Percentiles rank a stretch among this genome's conserved stretches.
Conservation (phyloP, 1,140 invertebrate genomes). For the Drosophila melanogaster region Release_6_plus_ISO1_MT NT_033779.5:20986501-20987000, state of each 20-base stretch:
- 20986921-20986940: slow-evolving; percentile 21
- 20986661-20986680: slow-evolving; percentile 1
- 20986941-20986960: slow-evolving; percentile 25
- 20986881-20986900: slow-evolving; percentile 23
- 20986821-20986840: slow-evolving; percentile 48
- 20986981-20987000: slow-evolving; percentile 71
- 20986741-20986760: slow-evolving; percentile 69
- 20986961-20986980: slow-evolving; percentile 78
- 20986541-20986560: slow-evolving; percentile 65
- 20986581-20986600: slow-evolving; percentile 60
- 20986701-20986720: slow-evolving; percentile 62
- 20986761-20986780: slow-evolving; percentile 81
- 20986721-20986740: slow-evolving; percentile 22
- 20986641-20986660: slow-evolving; percentile 79
- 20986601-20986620: slow-evolving; percentile 65
- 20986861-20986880: slow-evolving; percentile 18
- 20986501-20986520: slow-evolving; percentile 80
- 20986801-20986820: slow-evolving; percentile 76
- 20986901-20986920: slow-evolving; percentile 11
- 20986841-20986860: slow-evolving; percentile 8
- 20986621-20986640: slow-evolving; percentile 81
- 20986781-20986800: slow-evolving; percentile 83
- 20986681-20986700: slow-evolving; percentile 63
- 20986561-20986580: slow-evolving; percentile 75
- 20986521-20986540: slow-evolving; percentile 61